Evolutionary conservation across 2,797 vertebrate genomes (phyloP), one percentile per base, ranked within the genome.

Genomic region (Chloroceryle inda): DNA sequence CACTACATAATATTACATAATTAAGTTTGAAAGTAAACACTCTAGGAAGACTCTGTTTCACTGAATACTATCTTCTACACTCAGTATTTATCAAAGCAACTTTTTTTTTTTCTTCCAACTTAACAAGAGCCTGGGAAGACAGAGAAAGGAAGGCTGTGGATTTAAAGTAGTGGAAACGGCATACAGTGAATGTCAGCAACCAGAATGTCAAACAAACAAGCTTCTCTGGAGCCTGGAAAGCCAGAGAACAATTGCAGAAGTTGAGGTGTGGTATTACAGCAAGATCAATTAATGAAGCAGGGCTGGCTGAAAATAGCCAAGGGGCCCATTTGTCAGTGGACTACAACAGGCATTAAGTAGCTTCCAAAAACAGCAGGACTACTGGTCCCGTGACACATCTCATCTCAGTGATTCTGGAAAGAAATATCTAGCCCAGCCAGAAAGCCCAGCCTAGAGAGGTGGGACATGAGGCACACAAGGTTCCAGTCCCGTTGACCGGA

Each of bases 241-340:
- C 29, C 47, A 63, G 31, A 90, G 53, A 92, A 94, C 79, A 88
- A 86, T 69, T 82, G 85, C 42, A 92, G 66, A 94, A 94, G 33
- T 31, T 68, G 85, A 95, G 85, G 59, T 84, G 83, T 82, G 89
- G 86, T 64, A 77, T 90, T 88, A 90, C 33, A 86, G 52, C 29
- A 85, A 88, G 52, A 85, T 91, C 86, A 88, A 94, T 94, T 88
- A 81, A 89, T 91, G 73, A 94, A 88, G 38, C 13, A 75, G 72
- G 17, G 37, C 62, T 4, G 13, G 50, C 33, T 92, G 77, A 89
- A 83, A 94, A 92, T 37, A 92, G 78, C 47, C 33, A 74, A 66
- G 31, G 12, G 13, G 7, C 49, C 50, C 52, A 78, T 91, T 96
- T 97, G 74, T 88, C 80, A 88, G 73, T 64, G 71, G 79, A 82